Evolutionary conservation across 2,113 vertebrate species (phyloP).

Genomic region (Empidonax alnorum): DNA sequence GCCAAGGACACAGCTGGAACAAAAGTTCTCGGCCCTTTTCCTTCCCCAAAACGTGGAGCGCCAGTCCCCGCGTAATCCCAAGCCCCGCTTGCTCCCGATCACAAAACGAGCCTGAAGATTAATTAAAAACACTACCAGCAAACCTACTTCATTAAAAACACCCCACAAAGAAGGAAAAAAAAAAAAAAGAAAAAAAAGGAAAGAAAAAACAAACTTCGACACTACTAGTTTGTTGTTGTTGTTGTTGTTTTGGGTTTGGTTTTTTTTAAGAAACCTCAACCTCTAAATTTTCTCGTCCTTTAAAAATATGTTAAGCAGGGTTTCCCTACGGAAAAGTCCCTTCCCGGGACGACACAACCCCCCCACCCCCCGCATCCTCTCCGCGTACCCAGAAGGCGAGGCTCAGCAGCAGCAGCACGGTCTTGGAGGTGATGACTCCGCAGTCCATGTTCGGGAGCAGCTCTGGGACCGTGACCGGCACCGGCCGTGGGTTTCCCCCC

Average conservation of each 20-base stretch:
- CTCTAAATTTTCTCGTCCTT: not conserved
- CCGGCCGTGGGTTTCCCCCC: accelerated
- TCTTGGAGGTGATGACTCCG: conserved; percentile 46
- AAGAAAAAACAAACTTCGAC: too few relatives aligned
- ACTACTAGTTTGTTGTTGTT: too few relatives aligned
- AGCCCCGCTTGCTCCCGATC: not conserved
- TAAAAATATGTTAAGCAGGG: not conserved
- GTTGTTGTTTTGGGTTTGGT: too few relatives aligned
- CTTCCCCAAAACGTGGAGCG: too few relatives aligned
- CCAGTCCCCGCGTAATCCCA: accelerated
- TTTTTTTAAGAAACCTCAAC: not conserved
- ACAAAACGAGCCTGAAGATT: accelerated
- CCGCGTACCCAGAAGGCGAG: conserved; percentile 41
- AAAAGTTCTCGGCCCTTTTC: not conserved
- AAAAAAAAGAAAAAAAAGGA: not conserved
- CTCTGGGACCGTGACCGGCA: accelerated
- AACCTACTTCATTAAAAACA: accelerated
- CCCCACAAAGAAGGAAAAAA: not conserved
- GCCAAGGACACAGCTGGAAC: not conserved
- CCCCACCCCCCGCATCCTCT: not conserved
- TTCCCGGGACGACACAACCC: not conserved
- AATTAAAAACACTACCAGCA: not conserved
- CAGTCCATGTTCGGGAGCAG: not conserved
- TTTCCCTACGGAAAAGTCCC: accelerated
- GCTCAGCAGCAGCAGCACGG: conserved; percentile 42